Percentiles rank a stretch among this genome's conserved stretches.
Evolutionary conservation across 2,888 invertebrate genomes (phyloP).

Genomic region (Lasius fuliginosus): DNA sequence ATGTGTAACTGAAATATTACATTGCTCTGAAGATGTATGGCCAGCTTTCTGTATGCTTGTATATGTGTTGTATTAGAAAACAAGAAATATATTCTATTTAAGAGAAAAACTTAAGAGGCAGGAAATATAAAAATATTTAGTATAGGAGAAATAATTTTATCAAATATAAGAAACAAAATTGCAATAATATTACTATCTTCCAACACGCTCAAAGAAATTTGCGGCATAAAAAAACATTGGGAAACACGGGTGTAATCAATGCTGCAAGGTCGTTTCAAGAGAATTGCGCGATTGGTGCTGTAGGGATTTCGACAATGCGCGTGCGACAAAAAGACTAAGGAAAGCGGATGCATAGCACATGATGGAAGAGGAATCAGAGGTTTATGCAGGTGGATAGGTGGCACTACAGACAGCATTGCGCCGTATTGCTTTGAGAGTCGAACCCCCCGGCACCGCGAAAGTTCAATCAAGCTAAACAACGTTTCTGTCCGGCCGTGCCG

Average conservation of each 20-base stretch:
- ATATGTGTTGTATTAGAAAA: neutral
- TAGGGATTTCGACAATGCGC: conserved; percentile 60
- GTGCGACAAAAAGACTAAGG: conserved; percentile 57
- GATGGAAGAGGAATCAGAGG: conserved; percentile 56
- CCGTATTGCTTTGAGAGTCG: conserved; percentile 77
- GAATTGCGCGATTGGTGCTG: conserved; percentile 47
- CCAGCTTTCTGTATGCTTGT: neutral
- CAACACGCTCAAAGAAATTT: neutral
- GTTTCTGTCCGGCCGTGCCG: conserved; percentile 81
- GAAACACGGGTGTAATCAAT: conserved; percentile 38
- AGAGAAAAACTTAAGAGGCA: neutral
- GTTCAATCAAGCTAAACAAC: conserved; percentile 85
- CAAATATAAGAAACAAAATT: neutral
- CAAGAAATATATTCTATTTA: neutral
- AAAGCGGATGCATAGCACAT: conserved; percentile 37
- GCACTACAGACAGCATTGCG: conserved; percentile 17
- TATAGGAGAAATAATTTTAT: neutral
- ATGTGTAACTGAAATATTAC: neutral
- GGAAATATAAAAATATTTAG: too few species aligned
- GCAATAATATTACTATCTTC: neutral
- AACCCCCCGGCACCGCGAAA: conserved; percentile 74
- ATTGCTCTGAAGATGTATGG: neutral
- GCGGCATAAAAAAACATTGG: neutral
- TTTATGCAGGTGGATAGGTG: conserved; percentile 45
- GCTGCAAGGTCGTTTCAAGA: conserved; percentile 30